Evolutionary conservation across 2,797 vertebrate genomes (phyloP), one percentile per base, ranked within the genome.

Genomic region (Cyclura pinguis): DNA sequence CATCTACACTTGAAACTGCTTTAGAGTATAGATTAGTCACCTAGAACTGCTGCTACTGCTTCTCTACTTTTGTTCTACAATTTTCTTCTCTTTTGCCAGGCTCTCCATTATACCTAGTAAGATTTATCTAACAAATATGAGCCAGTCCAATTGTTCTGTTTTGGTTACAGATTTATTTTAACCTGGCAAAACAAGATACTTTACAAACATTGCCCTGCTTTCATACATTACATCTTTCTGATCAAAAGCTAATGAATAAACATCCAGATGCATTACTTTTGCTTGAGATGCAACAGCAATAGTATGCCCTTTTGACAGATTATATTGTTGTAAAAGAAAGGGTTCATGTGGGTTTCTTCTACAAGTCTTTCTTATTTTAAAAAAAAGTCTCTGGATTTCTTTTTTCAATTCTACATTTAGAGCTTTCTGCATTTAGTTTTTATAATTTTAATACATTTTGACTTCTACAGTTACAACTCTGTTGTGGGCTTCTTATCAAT

Each of bases 1-100:
- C 92, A 90, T 95, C 38, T 88, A 18, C 59, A 89, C 91, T 86
- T 96, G 88, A 94, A 92, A 64, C 88, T 88, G 42, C 85, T 86
- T 24, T 55, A 52, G 32, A 94, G 27, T 89, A 55, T 78, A 50
- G 88, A 59, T 1, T 0, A 0, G 1, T 47, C 86, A 88, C 52
- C 83, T 0, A 0, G 82, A 92, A 78, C 84, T 84, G 47, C 86
- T 91, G 57, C 72, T 93, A 52, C 72, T 93, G 42, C 0, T 72
- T 18, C 24, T 82, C 69, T 69, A 32, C 62, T 76, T 89, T 67
- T 88, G 91, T 55, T 90, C 29, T 87, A 91, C 88, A 1, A 8
- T 91, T 89, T 47, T 76, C 2, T 89, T 80, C 8, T 89, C 90
- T 91, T 89, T 91, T 77, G 47, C 27, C 92, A 2, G 57, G 16